Base-by-base conservation (phyloP, 2,888 invertebrate genomes). In the Ellobium chinense region DNA sequence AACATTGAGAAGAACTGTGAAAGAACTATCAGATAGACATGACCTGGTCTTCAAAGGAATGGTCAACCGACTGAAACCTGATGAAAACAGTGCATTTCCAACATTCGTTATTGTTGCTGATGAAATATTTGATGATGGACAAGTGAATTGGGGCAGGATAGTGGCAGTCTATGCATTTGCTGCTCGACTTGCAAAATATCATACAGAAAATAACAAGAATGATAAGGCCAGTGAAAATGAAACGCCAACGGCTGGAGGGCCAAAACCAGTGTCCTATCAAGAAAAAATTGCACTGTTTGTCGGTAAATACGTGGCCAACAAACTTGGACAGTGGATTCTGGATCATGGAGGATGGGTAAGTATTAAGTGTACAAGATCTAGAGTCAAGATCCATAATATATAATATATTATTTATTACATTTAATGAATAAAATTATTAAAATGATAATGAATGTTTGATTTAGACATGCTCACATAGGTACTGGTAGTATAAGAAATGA, bases 281-380 rank as follows among this genome's bases (percentile, higher is more conserved):
- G 78, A 83, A 34, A 89, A 88, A 85, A 89, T 91, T 66, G 88
- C 91, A 12, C 83, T 89, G n/a, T 90, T 89, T 84, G 89, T 89
- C 69, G 91, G 91, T 60, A 88, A 89, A 84, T 92, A 91, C 86
- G 91, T 92, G 5, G 90, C 87, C 5, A 88, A 87, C 81, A 90
- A 91, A 80, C 83, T 91, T 58, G 89, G 90, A 58, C 80, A 86
- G 66, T 92, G 92, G 92, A 91, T 92, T 72, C 75, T 87, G 9
- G 88, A 90, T 75, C 88, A 92, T 84, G 91, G 91, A 69, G 92
- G 91, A 83, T 92, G 92, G 92, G 92, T 92, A 89, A 87, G 91
- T 81, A 39, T 65, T 65, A 34, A 5, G 5, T 24, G n/a, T n/a
- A n/a, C 46, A 12, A 46, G 46, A 46, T 46, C 46, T 46, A n/a